Percentiles rank a stretch among this genome's conserved stretches.
Evolutionary conservation across 2,113 vertebrate genomes (phyloP).

Genomic region (Crypturellus undulatus): DNA sequence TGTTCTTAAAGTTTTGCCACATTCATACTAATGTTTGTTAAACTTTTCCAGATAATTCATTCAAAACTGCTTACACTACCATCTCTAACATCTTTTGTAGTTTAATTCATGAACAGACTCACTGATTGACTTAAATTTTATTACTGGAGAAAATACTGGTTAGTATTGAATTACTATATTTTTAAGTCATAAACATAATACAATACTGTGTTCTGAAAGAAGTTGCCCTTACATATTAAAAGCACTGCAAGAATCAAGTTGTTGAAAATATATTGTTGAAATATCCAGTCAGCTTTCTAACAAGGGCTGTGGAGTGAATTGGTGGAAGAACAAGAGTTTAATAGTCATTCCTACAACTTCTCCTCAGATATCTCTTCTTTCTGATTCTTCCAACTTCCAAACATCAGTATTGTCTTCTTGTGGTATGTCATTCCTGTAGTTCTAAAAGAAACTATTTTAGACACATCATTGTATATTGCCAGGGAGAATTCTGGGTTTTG

Average conservation of each 20-base stretch:
- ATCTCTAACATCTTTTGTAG: background rate
- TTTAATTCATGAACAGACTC: background rate
- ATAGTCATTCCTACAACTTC: background rate
- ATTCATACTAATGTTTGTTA: background rate
- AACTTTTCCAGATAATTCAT: background rate
- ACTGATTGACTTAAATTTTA: background rate
- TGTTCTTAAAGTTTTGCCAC: background rate
- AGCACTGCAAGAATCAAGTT: background rate
- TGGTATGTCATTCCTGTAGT: background rate
- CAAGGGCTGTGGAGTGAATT: background rate
- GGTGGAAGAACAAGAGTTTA: background rate
- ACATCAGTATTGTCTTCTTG: background rate
- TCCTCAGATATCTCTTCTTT: background rate
- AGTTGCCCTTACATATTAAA: background rate
- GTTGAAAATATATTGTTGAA: background rate
- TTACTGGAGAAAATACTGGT: background rate
- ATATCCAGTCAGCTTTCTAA: background rate
- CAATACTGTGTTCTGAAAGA: background rate
- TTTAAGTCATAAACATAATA: background rate
- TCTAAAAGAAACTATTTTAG: background rate
- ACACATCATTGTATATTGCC: background rate
- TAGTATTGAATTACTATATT: background rate
- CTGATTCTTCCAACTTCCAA: background rate
- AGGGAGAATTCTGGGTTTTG: background rate
- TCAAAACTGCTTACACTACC: background rate